A percentile compares a stretch with the other conserved stretches of the same genome.
phyloP scores from a whole-genome alignment of 2,797 vertebrate genomes.

The Artibeus jamaicensis region DNA sequence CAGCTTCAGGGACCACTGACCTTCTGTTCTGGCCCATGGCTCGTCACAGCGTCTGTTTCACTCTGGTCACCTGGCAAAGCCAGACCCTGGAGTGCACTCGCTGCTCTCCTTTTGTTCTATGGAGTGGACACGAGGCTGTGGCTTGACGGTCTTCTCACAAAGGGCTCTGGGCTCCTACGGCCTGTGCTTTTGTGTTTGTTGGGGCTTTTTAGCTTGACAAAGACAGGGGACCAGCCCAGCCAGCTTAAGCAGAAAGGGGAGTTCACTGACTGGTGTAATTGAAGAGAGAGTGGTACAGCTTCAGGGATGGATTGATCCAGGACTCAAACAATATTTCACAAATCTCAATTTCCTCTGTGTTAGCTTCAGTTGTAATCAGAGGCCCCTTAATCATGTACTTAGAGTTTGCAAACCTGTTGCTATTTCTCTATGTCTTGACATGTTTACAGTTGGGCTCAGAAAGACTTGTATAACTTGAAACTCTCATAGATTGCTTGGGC shows the following conservation, averaged over 20 bases:
- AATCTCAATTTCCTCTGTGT: background rate
- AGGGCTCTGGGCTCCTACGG: background rate
- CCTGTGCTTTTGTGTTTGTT: too few species aligned
- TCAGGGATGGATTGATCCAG: background rate
- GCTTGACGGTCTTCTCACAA: fast-evolving
- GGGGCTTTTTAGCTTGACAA: background rate
- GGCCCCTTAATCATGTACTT: too few species aligned
- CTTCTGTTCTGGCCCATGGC: fast-evolving
- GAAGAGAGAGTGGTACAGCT: background rate
- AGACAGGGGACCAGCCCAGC: background rate
- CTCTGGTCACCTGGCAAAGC: background rate
- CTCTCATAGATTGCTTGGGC: fast-evolving
- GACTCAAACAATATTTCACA: background rate
- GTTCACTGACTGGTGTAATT: background rate
- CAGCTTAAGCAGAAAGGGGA: background rate
- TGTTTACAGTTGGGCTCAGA: background rate
- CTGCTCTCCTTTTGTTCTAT: background rate
- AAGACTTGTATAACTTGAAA: background rate
- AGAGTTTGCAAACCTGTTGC: background rate
- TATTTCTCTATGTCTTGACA: fast-evolving
- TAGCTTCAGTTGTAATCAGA: background rate
- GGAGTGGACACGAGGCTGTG: background rate
- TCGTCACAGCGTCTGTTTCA: fast-evolving
- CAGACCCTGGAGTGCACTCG: background rate
- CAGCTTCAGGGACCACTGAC: background rate